Evolutionary conservation across 2,888 invertebrate species (phyloP).

Genomic region (Catocala nupta): DNA sequence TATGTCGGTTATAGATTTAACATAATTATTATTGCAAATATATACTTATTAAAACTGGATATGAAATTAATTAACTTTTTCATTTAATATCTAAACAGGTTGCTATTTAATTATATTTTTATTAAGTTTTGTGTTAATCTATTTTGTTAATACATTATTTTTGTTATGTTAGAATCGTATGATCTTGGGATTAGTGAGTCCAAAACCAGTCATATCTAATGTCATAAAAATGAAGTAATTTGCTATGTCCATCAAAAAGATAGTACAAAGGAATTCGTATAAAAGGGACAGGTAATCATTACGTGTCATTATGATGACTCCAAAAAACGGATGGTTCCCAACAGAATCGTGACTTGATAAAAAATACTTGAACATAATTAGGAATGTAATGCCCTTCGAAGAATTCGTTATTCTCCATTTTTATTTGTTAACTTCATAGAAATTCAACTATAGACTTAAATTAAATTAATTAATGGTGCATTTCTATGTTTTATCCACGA

Average conservation of each 20-base stretch:
- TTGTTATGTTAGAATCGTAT: too few species aligned
- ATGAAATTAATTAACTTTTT: too few species aligned
- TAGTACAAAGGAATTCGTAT: constrained; percentile 39
- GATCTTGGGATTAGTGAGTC: neutral
- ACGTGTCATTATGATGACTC: constrained; percentile 57
- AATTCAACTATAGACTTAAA: constrained; percentile 6
- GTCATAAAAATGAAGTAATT: constrained; percentile 25
- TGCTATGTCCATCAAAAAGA: constrained; percentile 21
- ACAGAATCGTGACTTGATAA: constrained; percentile 59
- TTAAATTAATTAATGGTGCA: constrained; percentile 13
- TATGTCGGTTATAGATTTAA: too few species aligned
- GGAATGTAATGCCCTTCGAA: constrained; percentile 48
- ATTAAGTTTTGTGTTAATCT: too few species aligned
- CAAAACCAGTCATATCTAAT: constrained; percentile 9
- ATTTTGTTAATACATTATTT: too few species aligned
- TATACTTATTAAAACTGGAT: too few species aligned
- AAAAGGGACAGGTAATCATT: constrained; percentile 52
- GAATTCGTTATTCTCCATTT: constrained; percentile 41
- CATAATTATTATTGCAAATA: too few species aligned
- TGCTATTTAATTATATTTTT: too few species aligned
- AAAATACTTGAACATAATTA: constrained; percentile 56
- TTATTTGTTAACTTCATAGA: constrained; percentile 27
- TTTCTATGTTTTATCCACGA: constrained; percentile 1
- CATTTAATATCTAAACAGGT: too few species aligned
- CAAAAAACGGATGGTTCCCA: constrained; percentile 55